Evolutionary conservation across 2,888 invertebrate genomes (phyloP).

Genomic region (Leptogaster cylindrica): DNA sequence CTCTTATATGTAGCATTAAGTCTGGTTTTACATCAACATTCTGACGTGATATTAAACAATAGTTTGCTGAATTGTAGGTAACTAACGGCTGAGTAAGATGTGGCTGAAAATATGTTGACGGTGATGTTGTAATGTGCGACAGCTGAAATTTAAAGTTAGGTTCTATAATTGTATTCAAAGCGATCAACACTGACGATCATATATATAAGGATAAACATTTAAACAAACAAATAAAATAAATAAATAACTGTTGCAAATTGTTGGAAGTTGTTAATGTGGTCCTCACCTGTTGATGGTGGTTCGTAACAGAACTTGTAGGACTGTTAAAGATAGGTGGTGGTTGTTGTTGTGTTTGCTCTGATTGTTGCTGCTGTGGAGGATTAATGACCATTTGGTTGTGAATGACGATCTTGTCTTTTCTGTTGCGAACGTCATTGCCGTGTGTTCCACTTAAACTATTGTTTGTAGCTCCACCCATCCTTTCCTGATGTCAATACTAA

Average conservation of each 20-base stretch:
- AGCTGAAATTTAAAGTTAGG: no score
- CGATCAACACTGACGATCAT: background rate
- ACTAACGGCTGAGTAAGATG: constrained; percentile 47
- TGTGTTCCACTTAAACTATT: constrained; percentile 52
- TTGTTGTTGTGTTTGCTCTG: constrained; percentile 45
- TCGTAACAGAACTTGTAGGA: constrained; percentile 47
- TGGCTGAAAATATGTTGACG: constrained; percentile 51
- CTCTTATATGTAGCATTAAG: constrained; percentile 73
- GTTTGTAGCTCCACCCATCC: constrained; percentile 49
- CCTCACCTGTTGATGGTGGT: constrained; percentile 44
- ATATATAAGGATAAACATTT: no score
- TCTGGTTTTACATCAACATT: constrained; percentile 72
- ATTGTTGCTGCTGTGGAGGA: constrained; percentile 52
- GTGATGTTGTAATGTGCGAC: constrained; percentile 51
- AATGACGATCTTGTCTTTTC: constrained; percentile 57
- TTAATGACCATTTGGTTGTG: constrained; percentile 60
- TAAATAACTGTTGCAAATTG: background rate
- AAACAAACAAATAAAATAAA: no score
- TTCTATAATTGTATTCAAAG: background rate
- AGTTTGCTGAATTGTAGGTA: constrained; percentile 53
- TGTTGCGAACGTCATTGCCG: constrained; percentile 60
- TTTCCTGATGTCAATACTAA: constrained; percentile 63
- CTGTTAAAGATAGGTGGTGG: constrained; percentile 40
- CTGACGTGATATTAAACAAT: constrained; percentile 71
- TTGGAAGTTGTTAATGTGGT: background rate